Base-by-base conservation (phyloP, 2,888 invertebrate genomes). In the Smittia sp. region DNA sequence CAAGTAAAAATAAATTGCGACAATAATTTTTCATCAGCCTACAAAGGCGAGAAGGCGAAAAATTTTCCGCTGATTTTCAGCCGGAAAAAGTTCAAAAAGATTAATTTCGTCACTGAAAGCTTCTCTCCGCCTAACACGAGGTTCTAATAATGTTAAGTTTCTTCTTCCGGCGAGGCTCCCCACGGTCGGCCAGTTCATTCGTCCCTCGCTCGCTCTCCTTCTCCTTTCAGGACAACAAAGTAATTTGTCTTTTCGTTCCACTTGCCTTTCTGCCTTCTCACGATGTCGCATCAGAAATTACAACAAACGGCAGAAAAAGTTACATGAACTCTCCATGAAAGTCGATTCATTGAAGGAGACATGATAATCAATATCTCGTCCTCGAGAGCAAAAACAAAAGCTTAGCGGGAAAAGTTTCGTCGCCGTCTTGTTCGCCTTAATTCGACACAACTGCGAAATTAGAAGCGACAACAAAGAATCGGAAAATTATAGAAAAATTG, bases 241-340 rank as follows among this genome's bases (percentile, higher is more conserved):
- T 66, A 38, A 66, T 66, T 66, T 66, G 66, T 66, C 66, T 32
- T 18, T 66, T 66, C 66, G 39, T 39, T 66, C 25, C n/a, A 39
- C 15, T 39, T 39, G 27, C 20, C 38, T 39, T 65, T 66, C 66
- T 66, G 66, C 66, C 20, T 32, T 39, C 15, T 66, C 66, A 66
- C 25, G 66, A 66, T 66, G 66, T 66, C 39, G 32, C 65, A 65
- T 65, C n/a, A 66, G 65, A 20, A 32, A 66, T 65, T 66, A 66
- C 66, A 27, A 65, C 25, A 66, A 46, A 9, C 66, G 15, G 39
- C 32, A 32, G 15, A 25, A 63, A 63, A 63, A 63, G 63, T 63
- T 63, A 27, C 63, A 27, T 63, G 63, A 63, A 63, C 63, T 63
- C 18, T 20, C 18, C 9, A 22, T 58, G 20, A 63, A 63, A 63